A percentile compares a stretch with the other conserved stretches of the same genome.
phyloP scores from a whole-genome alignment of 2,797 vertebrate genomes.

The Strix occidentalis region DNA sequence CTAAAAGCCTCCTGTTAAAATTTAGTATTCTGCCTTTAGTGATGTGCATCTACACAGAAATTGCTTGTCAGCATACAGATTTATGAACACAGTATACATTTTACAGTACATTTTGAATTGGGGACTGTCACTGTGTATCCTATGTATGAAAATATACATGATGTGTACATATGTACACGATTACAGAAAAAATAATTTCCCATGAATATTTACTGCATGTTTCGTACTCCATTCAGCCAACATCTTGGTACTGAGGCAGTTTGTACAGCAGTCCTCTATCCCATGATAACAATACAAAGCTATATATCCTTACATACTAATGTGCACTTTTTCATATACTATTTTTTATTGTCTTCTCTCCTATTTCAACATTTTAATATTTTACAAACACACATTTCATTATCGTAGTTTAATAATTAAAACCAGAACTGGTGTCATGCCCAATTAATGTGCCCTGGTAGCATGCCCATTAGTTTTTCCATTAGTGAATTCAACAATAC shows the following conservation, averaged over 20 bases:
- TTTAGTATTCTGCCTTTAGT: not conserved
- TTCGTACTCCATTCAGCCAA: not conserved
- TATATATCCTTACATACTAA: not conserved
- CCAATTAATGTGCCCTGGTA: constrained; percentile 98
- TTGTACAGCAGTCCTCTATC: not conserved
- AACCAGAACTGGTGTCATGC: constrained; percentile 98
- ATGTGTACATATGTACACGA: not conserved
- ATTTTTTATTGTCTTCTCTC: constrained; percentile 76
- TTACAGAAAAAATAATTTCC: constrained; percentile 12
- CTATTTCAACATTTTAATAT: constrained; percentile 84
- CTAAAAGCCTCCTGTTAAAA: not conserved
- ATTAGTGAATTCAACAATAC: constrained; percentile 99
- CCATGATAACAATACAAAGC: not conserved
- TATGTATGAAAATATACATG: not conserved
- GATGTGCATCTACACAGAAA: not conserved
- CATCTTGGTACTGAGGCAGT: not conserved
- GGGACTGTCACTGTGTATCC: not conserved
- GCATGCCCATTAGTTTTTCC: constrained; percentile 99
- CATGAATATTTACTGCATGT: not conserved
- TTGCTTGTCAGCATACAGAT: not conserved
- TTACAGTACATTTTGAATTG: not conserved
- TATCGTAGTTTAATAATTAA: constrained; percentile 98
- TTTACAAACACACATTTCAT: constrained; percentile 95
- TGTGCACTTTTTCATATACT: constrained; percentile 14
- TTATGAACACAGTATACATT: not conserved